Evolutionary conservation across 2,113 vertebrate species (phyloP).

Genomic region (Zosterops japonicus): DNA sequence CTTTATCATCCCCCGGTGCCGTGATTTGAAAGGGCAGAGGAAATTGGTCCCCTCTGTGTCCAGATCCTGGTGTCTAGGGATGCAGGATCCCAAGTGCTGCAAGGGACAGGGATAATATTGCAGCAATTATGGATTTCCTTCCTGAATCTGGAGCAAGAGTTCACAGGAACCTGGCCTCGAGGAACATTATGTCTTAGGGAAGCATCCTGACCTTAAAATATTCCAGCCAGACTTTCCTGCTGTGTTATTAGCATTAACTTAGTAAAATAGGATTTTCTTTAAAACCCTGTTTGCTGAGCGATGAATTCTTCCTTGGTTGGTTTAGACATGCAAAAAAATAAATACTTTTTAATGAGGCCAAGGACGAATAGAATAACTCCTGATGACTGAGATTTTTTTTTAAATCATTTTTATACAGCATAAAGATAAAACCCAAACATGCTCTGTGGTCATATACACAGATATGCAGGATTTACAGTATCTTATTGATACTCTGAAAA

Average conservation of each 20-base stretch:
- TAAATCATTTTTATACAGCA: rapidly evolving
- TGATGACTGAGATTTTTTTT: background rate
- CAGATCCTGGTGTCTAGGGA: background rate
- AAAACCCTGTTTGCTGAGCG: background rate
- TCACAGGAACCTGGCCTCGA: background rate
- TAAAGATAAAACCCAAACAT: background rate
- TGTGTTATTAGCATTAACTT: background rate
- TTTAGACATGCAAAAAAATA: background rate
- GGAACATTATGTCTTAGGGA: background rate
- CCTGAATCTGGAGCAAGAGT: background rate
- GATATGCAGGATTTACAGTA: too few species aligned
- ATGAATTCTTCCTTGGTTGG: background rate
- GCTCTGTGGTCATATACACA: background rate
- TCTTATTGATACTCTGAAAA: background rate
- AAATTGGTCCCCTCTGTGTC: background rate
- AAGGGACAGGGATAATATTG: background rate
- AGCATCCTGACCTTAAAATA: background rate
- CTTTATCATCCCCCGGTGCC: background rate
- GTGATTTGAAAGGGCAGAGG: background rate
- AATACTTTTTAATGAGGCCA: background rate
- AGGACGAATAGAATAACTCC: background rate
- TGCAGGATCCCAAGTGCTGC: background rate
- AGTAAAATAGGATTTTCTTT: background rate
- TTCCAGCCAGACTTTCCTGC: background rate
- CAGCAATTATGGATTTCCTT: background rate